Percentiles rank a stretch among this genome's conserved stretches.
These are phyloP conservation scores for Diadema setosum DNA, from an alignment of 35 echinoderm and acorn worm species.

Conservation along the genomic window DNA sequence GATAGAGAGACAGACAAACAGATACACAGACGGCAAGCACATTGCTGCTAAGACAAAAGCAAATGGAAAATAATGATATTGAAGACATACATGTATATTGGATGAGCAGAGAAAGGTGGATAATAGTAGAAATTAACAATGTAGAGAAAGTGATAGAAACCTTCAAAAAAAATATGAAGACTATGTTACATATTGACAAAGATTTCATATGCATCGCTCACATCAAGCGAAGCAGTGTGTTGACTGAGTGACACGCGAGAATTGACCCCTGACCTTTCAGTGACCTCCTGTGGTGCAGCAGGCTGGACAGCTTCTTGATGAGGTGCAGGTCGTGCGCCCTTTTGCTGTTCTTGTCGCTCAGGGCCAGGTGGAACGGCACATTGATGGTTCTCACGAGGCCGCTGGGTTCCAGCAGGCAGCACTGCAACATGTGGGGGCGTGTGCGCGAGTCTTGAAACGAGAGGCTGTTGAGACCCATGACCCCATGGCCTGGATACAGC, in stretches of 20 bases:
- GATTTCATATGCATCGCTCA: neutral
- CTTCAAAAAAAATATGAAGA: neutral
- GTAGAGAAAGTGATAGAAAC: neutral
- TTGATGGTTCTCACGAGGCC: conserved; percentile 77
- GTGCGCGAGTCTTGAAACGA: conserved; percentile 70
- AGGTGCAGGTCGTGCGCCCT: conserved; percentile 93
- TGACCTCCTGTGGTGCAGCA: conserved; percentile 72
- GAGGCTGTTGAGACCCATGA: conserved; percentile 83
- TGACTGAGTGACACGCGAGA: neutral
- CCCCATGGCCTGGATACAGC: conserved; percentile 81
- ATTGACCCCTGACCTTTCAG: conserved; percentile 65
- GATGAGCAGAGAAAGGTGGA: neutral
- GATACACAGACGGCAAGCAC: too few relatives aligned
- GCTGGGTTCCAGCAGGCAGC: conserved; percentile 71
- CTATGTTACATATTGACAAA: neutral
- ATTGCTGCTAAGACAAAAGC: too few relatives aligned
- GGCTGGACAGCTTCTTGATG: conserved; percentile 88
- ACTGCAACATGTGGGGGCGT: conserved; percentile 59
- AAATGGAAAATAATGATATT: too few relatives aligned
- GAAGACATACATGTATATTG: neutral
- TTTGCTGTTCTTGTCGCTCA: conserved; percentile 98
- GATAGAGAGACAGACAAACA: too few relatives aligned
- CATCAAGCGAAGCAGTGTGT: neutral
- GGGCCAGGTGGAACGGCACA: conserved; percentile 94
- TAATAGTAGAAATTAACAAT: neutral